A percentile compares a stretch with the other conserved stretches of the same genome.
Evolutionary conservation across 2,797 vertebrate species (phyloP).

Genomic region (Euthynnus affinis): DNA sequence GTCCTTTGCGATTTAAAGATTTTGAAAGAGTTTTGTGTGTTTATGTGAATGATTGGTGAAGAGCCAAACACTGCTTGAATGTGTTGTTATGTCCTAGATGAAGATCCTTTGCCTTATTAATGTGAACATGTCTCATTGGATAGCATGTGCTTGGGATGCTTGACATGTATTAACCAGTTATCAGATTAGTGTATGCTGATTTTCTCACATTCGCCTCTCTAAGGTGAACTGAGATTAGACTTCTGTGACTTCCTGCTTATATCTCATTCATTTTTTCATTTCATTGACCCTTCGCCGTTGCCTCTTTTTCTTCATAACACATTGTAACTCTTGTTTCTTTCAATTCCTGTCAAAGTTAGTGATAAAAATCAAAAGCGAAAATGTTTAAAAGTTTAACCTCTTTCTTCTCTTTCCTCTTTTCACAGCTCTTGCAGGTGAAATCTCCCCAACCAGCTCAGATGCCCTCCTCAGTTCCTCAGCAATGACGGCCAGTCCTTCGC

Average conservation of each 20-base stretch:
- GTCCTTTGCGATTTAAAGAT: not conserved
- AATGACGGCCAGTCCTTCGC: constrained; percentile 75
- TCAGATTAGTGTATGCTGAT: constrained; percentile 67
- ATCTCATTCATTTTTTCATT: constrained; percentile 1
- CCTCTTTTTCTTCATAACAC: not conserved
- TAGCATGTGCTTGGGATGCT: constrained; percentile 33
- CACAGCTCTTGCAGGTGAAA: constrained; percentile 89
- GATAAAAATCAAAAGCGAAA: not conserved
- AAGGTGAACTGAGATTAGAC: constrained; percentile 42
- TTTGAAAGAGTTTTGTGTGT: not conserved
- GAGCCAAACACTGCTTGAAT: constrained; percentile 14
- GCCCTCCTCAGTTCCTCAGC: constrained; percentile 81
- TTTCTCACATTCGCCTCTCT: constrained; percentile 26
- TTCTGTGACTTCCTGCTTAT: constrained; percentile 39
- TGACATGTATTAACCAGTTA: constrained; percentile 49
- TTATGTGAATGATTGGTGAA: not conserved
- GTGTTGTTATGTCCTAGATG: constrained; percentile 10
- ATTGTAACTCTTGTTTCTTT: not conserved
- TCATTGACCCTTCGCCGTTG: not conserved
- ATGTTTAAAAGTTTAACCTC: constrained; percentile 9
- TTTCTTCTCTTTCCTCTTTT: constrained; percentile 50
- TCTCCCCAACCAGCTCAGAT: constrained; percentile 88
- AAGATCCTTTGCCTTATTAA: constrained; percentile 22
- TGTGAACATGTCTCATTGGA: constrained; percentile 42
- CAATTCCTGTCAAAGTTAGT: not conserved